These are phyloP conservation scores for Aradophagus sp. DNA, from an alignment of 1,140 invertebrate species.

Conservation along the genomic window DNA sequence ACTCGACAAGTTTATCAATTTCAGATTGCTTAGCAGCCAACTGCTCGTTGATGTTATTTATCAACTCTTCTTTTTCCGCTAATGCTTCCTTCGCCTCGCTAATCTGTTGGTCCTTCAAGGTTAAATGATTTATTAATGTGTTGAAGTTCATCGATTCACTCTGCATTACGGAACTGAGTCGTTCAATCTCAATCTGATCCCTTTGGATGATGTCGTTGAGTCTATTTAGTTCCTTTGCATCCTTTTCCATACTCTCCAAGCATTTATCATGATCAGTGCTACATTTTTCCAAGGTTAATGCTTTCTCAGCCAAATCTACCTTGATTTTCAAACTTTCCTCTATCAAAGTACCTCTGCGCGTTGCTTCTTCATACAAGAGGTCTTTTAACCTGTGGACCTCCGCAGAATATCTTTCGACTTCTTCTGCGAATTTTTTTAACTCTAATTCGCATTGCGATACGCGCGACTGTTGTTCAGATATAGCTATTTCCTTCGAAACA, in stretches of 20 bases:
- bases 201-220: constrained; percentile 34
- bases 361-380: constrained; percentile 42
- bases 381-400: constrained; percentile 54
- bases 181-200: constrained; percentile 58
- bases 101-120: constrained; percentile 34
- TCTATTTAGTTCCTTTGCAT: constrained; percentile 20
- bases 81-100: constrained; percentile 28
- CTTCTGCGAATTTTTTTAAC: constrained; percentile 38
- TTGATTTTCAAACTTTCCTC: constrained; percentile 44
- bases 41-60: constrained; percentile 1
- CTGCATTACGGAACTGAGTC: constrained; percentile 33
- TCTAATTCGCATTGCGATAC: constrained; percentile 45
- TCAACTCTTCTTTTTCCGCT: constrained; percentile 22
- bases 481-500: constrained; percentile 29
- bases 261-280: constrained; percentile 58
- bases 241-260: constrained; percentile 58
- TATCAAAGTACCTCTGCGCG: constrained; percentile 12
- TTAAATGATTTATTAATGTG: constrained; percentile 22
- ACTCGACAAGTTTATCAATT: constrained; percentile 28
- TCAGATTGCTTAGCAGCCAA: constrained; percentile 45
- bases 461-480: constrained; percentile 24
- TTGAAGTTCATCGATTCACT: constrained; percentile 38
- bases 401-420: constrained; percentile 49
- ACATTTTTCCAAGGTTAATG: constrained; percentile 27
- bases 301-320: constrained; percentile 34